Evolutionary conservation across 2,797 vertebrate genomes (phyloP), one percentile per base, ranked within the genome.

Genomic region (Chelonia mydas): DNA sequence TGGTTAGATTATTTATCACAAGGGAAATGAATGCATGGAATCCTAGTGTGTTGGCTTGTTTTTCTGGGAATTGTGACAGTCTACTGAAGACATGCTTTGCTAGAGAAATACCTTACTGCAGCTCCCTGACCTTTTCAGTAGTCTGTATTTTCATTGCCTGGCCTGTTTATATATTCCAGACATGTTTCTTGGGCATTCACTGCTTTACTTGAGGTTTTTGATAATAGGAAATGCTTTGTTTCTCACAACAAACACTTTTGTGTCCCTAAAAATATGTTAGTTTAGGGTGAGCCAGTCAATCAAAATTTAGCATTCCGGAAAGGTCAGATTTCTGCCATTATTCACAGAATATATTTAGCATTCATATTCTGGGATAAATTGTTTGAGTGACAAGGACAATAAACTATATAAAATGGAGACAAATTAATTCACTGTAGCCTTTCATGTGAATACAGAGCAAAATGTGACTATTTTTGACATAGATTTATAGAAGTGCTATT

Each of bases 51-150:
- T 49, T 55, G 1, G n/a, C 76, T 59, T 28, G 68, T 82, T 51
- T 76, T 45, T 79, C 4, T 68, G n/a, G 90, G 15, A 16, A 25
- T 83, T 74, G 47, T 17, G 23, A 10, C 33, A 7, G 2, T 10
- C 4, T 90, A 4, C 5, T 49, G 1, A 12, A 77, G 11, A 53
- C 9, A 25, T 9, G 7, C 2, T 82, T 93, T 82, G 21, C 47
- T 80, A 45, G 7, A 65, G 3, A 3, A 23, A 85, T 45, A 51
- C 0, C 7, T 80, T 90, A 85, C 13, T 49, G 3, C 5, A 49
- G n/a, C 84, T 86, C 23, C 76, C 83, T 88, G 93, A 80, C 49
- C 23, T 96, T 96, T 92, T 16, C 10, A 79, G 4, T 1, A 65
- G 23, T 4, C 19, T 89, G 19, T 5, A 1, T 65, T 92, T 94